Base-by-base conservation (phyloP, 1,140 invertebrate genomes). In the Anthonomus grandis region DNA sequence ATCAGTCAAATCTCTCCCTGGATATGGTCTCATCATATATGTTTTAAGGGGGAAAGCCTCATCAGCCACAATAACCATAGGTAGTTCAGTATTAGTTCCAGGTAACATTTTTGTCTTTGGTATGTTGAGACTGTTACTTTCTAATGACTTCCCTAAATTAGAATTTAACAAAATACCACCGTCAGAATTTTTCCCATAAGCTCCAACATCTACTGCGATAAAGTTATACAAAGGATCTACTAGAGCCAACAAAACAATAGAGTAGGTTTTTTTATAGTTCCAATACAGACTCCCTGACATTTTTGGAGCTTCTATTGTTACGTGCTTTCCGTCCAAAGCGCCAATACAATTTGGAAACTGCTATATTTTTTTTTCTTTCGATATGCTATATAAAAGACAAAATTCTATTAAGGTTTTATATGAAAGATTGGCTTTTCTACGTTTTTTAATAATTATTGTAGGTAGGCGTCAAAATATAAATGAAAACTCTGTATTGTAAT, bases 211-310 rank as follows among this genome's bases (percentile, higher is more conserved):
- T 25, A 75, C 58, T 17, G 64, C 56, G 6, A 63, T 65, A 57
- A 78, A 76, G 31, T 62, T 60, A 50, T 71, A 76, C 21, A 75
- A 62, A 2, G 66, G 69, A 65, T 77, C 73, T 13, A 36, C 67
- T 65, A 37, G 6, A 6, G 70, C 76, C 10, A 77, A 59, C 23
- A 78, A 60, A 4, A 79, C 72, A 31, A 76, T 67, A 38, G 70
- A 72, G 47, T 70, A 75, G 24, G 47, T 65, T 12, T 65, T 47
- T n/a, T n/a, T n/a, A n/a, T n/a, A n/a, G n/a, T n/a, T n/a, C n/a
- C n/a, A n/a, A n/a, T n/a, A n/a, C 19, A 41, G 4, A 17, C 48
- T 53, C 6, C 56, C 60, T 42, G 22, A 41, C 3, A 53, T 24
- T 4, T 37, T 17, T 10, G 59, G 46, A 23, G 55, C 23, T 56